Percentiles rank a stretch among this genome's conserved stretches.
Conservation (phyloP, 2,113 vertebrate genomes). For the Eurystomus gularis region DNA sequence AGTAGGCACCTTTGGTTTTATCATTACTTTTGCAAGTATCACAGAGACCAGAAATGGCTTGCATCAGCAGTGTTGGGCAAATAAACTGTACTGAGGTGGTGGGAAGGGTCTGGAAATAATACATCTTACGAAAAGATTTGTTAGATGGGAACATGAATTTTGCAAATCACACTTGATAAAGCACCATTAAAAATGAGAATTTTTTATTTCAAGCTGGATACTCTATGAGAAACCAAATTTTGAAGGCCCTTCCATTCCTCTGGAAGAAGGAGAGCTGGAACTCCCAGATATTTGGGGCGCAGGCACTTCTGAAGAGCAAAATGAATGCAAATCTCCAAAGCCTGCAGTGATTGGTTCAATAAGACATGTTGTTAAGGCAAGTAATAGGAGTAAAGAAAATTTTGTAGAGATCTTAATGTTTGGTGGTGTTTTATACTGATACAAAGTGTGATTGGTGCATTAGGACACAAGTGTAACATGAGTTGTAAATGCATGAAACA, state of each 20-base stretch:
- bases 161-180: neutral
- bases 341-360: slow-evolving; percentile 90
- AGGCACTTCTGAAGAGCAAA: slow-evolving; percentile 63
- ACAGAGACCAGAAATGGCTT: neutral
- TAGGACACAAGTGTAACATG: neutral
- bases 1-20: neutral
- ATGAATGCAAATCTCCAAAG: slow-evolving; percentile 56
- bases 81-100: neutral
- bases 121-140: neutral
- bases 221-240: slow-evolving; percentile 93
- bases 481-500: neutral
- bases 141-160: neutral
- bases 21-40: neutral
- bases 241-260: slow-evolving; percentile 84
- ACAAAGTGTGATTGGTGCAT: neutral
- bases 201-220: slow-evolving; percentile 85
- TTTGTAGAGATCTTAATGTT: neutral
- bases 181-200: neutral
- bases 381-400: slow-evolving; percentile 5
- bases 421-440: neutral
- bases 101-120: neutral
- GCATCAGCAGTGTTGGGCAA: neutral
- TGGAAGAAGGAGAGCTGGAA: slow-evolving; percentile 91
- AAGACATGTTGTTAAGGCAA: slow-evolving; percentile 87
- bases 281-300: slow-evolving; percentile 85